These are phyloP conservation scores for Diploscapter pachys DNA, from an alignment of 1,140 invertebrate genomes.

Conservation along the genomic window DNA sequence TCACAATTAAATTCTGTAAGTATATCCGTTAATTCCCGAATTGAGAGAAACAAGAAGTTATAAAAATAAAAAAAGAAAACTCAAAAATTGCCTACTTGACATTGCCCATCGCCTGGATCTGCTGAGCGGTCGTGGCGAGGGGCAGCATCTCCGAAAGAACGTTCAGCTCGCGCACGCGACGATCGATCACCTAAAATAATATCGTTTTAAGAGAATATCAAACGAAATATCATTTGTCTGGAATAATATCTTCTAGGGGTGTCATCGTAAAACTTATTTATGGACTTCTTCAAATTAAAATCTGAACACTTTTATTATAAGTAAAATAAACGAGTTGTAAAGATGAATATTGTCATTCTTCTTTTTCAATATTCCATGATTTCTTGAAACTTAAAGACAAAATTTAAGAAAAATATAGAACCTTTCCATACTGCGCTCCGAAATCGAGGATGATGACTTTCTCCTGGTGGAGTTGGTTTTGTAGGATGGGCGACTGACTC, in stretches of 20 bases:
- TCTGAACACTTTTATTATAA: too few relatives aligned
- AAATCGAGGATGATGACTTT: conserved; percentile 92
- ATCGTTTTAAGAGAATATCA: too few relatives aligned
- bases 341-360: too few relatives aligned
- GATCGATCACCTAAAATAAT: conserved; percentile 66
- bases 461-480: conserved; percentile 23
- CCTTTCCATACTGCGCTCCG: conserved; percentile 97
- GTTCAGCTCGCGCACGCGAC: conserved; percentile 79
- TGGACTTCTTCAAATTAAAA: too few relatives aligned
- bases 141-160: conserved; percentile 91
- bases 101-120: conserved; percentile 74
- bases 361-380: too few relatives aligned
- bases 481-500: too few relatives aligned
- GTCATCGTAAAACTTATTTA: too few relatives aligned
- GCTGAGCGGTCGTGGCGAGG: conserved; percentile 82
- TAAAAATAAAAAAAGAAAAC: not conserved
- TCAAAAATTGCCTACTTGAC: conserved; percentile 68
- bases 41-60: conserved; percentile 8
- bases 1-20: too few relatives aligned
- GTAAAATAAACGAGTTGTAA: too few relatives aligned
- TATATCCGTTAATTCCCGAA: too few relatives aligned
- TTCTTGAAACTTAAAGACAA: not conserved
- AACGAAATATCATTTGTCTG: too few relatives aligned
- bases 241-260: too few relatives aligned
- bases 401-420: conserved; percentile 58